These are phyloP conservation scores for Fregata magnificens DNA, from an alignment of 2,113 vertebrate genomes.

Conservation along the genomic window DNA sequence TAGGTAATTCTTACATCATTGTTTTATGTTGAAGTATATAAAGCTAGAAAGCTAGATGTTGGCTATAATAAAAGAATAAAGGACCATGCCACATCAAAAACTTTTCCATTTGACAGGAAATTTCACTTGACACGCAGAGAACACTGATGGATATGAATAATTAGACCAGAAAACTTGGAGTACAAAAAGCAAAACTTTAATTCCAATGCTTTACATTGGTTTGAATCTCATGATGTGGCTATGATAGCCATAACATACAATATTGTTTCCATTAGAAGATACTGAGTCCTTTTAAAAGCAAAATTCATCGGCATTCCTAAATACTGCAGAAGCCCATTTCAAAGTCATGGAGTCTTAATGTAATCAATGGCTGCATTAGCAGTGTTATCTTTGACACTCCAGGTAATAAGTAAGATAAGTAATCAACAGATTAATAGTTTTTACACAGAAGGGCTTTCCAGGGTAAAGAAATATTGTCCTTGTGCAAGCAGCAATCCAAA, in stretches of 20 bases:
- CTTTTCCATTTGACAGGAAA: not conserved
- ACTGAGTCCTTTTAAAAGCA: not conserved
- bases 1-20: not conserved
- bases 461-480: not conserved
- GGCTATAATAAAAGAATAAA: not conserved
- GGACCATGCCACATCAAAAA: not conserved
- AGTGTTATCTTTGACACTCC: not conserved
- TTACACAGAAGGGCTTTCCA: not conserved
- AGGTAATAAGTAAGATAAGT: not conserved
- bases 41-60: not conserved
- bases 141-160: not conserved
- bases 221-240: not conserved
- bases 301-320: not conserved
- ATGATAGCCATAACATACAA: not conserved
- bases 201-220: not conserved
- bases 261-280: not conserved
- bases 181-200: not conserved
- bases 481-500: not conserved
- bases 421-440: not conserved
- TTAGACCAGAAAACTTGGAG: not conserved
- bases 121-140: not conserved
- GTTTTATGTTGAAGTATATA: not conserved
- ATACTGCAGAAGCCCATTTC: not conserved
- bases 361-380: not conserved
- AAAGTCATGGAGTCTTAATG: not conserved